Evolutionary conservation across 1,140 invertebrate genomes (phyloP), one percentile per base, ranked within the genome.

Genomic region (Listronotus bonariensis): DNA sequence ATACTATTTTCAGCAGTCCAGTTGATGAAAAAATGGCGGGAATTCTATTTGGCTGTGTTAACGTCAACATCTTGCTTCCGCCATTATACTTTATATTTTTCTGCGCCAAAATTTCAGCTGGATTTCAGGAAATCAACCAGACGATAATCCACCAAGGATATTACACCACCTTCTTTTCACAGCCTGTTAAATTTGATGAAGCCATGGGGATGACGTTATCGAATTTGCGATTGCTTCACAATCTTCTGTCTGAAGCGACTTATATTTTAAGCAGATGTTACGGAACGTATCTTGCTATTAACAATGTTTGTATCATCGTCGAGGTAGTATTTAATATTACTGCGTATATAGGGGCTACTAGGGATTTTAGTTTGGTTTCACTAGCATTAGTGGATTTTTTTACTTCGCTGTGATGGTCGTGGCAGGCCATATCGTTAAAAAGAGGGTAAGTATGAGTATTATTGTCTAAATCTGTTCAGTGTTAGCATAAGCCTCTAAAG

Each of bases 71-170:
- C 18, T 52, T 61, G 5, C 15, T 46, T n/a, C 69, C 69, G 0
- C 53, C 55, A 1, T 48, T 66, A 9, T 54, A 54, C 8, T 71
- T 63, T 38, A 56, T 65, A 11, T 66, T 62, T 34, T 68, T 71
- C 38, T 36, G 57, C 12, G 15, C 32, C 3, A 66, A 45, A 53
- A 71, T 71, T 18, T 32, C 10, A 1, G 12, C 17, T 26, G 57
- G 58, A 65, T 71, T 61, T 38, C n/a, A 53, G 4, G 45, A 57
- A 17, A 65, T 71, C 12, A 71, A 71, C 34, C 32, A 38, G 26
- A 56, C 53, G 3, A n/a, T 69, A 11, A 34, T 38, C 17, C 17
- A 15, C 32, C 32, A 60, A 48, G 38, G 41, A 10, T 41, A 59
- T 34, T 34, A n/a, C 31, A 41, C 51, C 4, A 12, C 32, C 38